Evolutionary conservation across 2,113 vertebrate genomes (phyloP).

Genomic region (Myxocyprinus asiaticus): DNA sequence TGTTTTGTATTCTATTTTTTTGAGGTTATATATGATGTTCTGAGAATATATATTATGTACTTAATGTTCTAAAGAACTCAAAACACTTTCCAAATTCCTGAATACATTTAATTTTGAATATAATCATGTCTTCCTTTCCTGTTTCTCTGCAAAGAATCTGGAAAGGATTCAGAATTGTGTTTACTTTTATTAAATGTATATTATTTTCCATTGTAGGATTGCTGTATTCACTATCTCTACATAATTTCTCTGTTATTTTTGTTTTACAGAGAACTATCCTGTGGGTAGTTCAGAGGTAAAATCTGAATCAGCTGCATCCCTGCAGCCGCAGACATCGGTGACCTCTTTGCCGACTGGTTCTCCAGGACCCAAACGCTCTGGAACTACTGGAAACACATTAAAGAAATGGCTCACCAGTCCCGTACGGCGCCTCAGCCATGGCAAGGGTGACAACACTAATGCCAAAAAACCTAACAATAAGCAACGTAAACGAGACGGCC

Average conservation of each 20-base stretch:
- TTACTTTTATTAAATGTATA: too few relatives aligned
- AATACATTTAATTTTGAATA: too few relatives aligned
- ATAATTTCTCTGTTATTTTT: constrained; percentile 31
- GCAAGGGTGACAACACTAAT: constrained; percentile 85
- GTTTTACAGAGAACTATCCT: constrained; percentile 75
- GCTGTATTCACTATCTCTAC: neutral
- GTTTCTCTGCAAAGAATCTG: too few relatives aligned
- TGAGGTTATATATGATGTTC: too few relatives aligned
- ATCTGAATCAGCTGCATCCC: constrained; percentile 82
- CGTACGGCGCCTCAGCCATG: constrained; percentile 91
- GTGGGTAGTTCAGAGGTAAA: constrained; percentile 81
- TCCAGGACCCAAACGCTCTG: constrained; percentile 90
- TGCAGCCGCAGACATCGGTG: constrained; percentile 83
- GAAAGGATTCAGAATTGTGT: too few relatives aligned
- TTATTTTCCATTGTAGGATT: too few relatives aligned
- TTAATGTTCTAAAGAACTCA: too few relatives aligned
- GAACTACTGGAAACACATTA: constrained; percentile 86
- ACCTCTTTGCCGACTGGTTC: constrained; percentile 80
- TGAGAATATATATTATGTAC: too few relatives aligned
- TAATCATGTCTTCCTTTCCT: too few relatives aligned
- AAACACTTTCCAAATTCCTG: too few relatives aligned
- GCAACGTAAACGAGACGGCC: constrained; percentile 84
- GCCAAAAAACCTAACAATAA: constrained; percentile 86
- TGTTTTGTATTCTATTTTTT: too few relatives aligned
- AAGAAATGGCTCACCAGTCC: constrained; percentile 98